Conservation (phyloP, 2,113 vertebrate genomes). For the Trogon surrucura region DNA sequence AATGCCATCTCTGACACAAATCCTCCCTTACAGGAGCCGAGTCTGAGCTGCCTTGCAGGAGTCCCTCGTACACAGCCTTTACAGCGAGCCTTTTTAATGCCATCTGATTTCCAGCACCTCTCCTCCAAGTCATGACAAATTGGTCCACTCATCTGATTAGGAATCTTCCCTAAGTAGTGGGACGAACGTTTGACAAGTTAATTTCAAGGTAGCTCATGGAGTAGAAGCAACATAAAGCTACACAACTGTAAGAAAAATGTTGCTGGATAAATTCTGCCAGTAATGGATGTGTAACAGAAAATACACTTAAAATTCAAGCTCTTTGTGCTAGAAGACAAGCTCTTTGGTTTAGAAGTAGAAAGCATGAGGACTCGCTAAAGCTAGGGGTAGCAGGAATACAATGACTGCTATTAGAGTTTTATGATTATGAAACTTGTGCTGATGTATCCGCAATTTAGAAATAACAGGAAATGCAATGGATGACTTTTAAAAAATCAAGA, state of each 20-base stretch:
- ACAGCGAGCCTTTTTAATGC: background rate
- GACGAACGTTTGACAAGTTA: background rate
- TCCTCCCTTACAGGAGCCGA: background rate
- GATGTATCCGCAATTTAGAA: background rate
- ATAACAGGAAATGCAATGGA: background rate
- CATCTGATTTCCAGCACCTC: background rate
- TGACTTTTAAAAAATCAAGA: slow-evolving; percentile 1
- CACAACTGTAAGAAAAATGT: background rate
- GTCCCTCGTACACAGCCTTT: background rate
- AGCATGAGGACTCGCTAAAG: background rate
- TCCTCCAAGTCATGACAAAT: background rate
- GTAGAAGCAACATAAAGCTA: background rate
- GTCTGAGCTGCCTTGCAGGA: background rate
- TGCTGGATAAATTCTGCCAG: slow-evolving; percentile 35
- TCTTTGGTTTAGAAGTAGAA: background rate
- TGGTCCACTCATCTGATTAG: slow-evolving; percentile 27
- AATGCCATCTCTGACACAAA: background rate
- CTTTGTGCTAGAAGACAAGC: slow-evolving; percentile 5
- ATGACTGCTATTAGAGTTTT: slow-evolving; percentile 14
- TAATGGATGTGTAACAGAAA: slow-evolving; percentile 40
- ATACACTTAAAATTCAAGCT: slow-evolving; percentile 43
- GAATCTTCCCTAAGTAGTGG: slow-evolving; percentile 18
- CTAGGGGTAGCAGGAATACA: slow-evolving; percentile 9
- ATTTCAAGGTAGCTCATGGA: slow-evolving; percentile 60
- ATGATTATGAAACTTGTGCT: slow-evolving; percentile 10